These are phyloP conservation scores for Drosophila neocordata DNA, from an alignment of 1,140 invertebrate genomes.

Conservation along the genomic window DNA sequence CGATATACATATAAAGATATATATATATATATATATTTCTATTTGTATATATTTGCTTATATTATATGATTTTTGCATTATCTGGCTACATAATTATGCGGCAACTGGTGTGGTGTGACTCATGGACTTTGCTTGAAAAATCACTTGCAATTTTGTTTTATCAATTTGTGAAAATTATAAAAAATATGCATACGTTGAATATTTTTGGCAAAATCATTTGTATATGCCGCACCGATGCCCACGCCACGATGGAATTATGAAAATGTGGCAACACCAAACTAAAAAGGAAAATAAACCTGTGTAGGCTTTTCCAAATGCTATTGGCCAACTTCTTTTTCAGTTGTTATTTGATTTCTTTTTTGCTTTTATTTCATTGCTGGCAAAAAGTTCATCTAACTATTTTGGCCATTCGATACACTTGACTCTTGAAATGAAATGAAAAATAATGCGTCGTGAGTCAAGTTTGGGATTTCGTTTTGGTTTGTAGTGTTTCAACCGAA, in stretches of 20 bases:
- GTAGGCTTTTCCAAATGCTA: background rate
- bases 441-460: slow-evolving; percentile 78
- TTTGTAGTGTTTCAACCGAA: slow-evolving; percentile 61
- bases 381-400: slow-evolving; percentile 9
- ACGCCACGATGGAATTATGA: slow-evolving; percentile 33
- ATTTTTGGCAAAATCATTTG: slow-evolving; percentile 78
- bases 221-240: slow-evolving; percentile 64
- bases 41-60: background rate
- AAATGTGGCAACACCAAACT: slow-evolving; percentile 62
- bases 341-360: slow-evolving; percentile 34
- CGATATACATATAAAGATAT: background rate
- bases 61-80: slow-evolving; percentile 47
- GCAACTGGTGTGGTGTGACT: slow-evolving; percentile 46
- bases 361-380: slow-evolving; percentile 8
- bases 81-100: slow-evolving; percentile 79
- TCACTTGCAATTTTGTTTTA: slow-evolving; percentile 80
- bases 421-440: slow-evolving; percentile 66
- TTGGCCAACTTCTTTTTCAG: slow-evolving; percentile 72
- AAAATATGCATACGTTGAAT: slow-evolving; percentile 81
- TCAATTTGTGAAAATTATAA: slow-evolving; percentile 81
- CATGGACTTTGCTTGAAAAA: slow-evolving; percentile 65
- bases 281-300: background rate
- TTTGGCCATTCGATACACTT: slow-evolving; percentile 72
- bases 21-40: background rate
- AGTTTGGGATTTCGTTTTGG: slow-evolving; percentile 67